Percentiles rank a stretch among this genome's conserved stretches.
Evolutionary conservation across 1,140 invertebrate species (phyloP).

Genomic region (Micrasema minimum): DNA sequence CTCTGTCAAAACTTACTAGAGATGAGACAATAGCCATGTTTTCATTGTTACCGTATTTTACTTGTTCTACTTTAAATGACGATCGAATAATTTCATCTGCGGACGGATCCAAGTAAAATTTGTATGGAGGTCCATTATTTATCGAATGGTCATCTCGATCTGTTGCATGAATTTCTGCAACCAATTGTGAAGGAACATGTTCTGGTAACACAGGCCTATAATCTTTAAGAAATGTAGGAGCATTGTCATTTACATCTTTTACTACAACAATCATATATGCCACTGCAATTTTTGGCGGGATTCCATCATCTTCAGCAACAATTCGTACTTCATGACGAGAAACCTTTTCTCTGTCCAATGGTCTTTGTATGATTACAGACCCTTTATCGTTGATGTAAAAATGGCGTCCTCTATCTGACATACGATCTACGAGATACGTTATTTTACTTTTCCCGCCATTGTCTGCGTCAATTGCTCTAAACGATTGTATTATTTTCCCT

Average conservation of each 20-base stretch:
- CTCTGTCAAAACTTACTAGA: constrained; percentile 73
- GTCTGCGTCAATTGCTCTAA: constrained; percentile 72
- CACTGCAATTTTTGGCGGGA: constrained; percentile 72
- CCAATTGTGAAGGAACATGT: constrained; percentile 69
- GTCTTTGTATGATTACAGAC: constrained; percentile 70
- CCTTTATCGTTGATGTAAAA: constrained; percentile 71
- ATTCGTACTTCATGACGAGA: constrained; percentile 71
- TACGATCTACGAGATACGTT: constrained; percentile 69
- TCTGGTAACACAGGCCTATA: constrained; percentile 74
- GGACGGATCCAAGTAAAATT: constrained; percentile 70
- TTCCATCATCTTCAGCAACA: constrained; percentile 73
- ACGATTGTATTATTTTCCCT: constrained; percentile 71
- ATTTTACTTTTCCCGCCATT: constrained; percentile 68
- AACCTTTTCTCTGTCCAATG: constrained; percentile 68
- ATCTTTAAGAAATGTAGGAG: constrained; percentile 68
- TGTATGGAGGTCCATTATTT: constrained; percentile 74
- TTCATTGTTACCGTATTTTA: constrained; percentile 70
- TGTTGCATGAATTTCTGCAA: constrained; percentile 71
- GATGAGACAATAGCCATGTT: constrained; percentile 72
- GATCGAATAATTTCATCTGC: constrained; percentile 70
- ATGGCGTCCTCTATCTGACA: constrained; percentile 69
- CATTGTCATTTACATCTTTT: constrained; percentile 76
- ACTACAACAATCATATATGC: constrained; percentile 74
- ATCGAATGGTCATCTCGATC: constrained; percentile 73
- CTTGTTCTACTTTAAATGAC: constrained; percentile 72